Evolutionary conservation across 2,888 invertebrate genomes (phyloP).

Genomic region (Amphimallon solstitiale): DNA sequence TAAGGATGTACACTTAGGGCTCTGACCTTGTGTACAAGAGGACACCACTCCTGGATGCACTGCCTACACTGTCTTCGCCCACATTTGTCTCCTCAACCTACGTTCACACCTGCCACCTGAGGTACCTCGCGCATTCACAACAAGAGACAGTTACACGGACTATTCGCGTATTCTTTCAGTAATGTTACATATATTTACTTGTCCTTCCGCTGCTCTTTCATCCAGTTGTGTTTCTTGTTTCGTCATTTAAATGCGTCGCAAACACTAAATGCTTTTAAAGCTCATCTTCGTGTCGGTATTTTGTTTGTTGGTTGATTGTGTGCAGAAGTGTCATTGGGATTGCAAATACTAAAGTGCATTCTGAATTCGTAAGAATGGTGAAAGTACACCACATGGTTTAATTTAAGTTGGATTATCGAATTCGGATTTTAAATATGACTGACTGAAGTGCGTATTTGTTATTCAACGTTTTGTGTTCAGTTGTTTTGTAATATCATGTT

Average conservation of each 20-base stretch:
- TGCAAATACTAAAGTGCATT: too few relatives aligned
- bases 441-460: too few relatives aligned
- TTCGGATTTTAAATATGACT: too few relatives aligned
- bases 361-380: too few relatives aligned
- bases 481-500: too few relatives aligned
- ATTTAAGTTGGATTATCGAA: too few relatives aligned
- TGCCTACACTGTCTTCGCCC: constrained; percentile 36
- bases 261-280: too few relatives aligned
- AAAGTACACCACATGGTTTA: too few relatives aligned
- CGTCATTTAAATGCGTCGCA: not conserved
- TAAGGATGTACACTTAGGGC: constrained; percentile 9
- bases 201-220: not conserved
- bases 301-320: too few relatives aligned
- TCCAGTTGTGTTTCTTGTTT: not conserved
- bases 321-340: too few relatives aligned
- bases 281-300: too few relatives aligned
- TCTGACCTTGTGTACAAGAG: constrained; percentile 36
- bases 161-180: constrained; percentile 49
- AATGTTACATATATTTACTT: constrained; percentile 36
- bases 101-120: constrained; percentile 51
- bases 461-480: too few relatives aligned
- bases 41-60: constrained; percentile 42
- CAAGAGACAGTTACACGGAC: constrained; percentile 42
- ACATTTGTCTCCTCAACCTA: constrained; percentile 46
- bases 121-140: constrained; percentile 35